Conservation (phyloP, 2,888 invertebrate species). For the Coleophora flavipennella region DNA sequence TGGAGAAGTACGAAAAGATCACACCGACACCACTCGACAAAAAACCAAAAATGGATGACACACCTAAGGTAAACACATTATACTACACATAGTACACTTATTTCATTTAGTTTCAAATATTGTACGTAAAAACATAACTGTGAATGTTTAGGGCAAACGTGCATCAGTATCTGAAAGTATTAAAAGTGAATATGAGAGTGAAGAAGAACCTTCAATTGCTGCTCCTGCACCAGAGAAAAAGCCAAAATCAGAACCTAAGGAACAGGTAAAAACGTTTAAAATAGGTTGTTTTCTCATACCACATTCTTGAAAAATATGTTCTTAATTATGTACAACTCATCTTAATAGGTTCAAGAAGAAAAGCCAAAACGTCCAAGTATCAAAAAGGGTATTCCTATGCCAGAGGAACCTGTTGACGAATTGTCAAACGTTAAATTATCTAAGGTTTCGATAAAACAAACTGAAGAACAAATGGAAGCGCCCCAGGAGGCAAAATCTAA, state of each 20-base stretch:
- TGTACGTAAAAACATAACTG: too few species aligned
- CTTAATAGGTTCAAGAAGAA: conserved; percentile 46
- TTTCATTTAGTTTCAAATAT: not conserved
- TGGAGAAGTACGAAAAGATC: conserved; percentile 80
- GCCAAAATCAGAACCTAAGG: conserved; percentile 37
- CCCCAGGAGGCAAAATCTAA: conserved; percentile 53
- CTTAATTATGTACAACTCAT: not conserved
- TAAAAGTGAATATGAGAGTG: conserved; percentile 51
- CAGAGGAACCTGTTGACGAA: conserved; percentile 59
- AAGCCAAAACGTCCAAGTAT: conserved; percentile 46
- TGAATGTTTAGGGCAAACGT: conserved; percentile 48
- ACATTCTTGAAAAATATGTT: too few species aligned
- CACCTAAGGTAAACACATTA: conserved; percentile 56
- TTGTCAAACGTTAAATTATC: conserved; percentile 53
- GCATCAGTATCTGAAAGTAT: conserved; percentile 56
- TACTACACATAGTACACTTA: conserved; percentile 28
- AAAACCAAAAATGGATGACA: conserved; percentile 61
- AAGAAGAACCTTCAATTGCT: conserved; percentile 52
- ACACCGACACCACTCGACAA: conserved; percentile 68
- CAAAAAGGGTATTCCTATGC: conserved; percentile 55
- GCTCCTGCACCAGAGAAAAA: conserved; percentile 50
- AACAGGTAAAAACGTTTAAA: conserved; percentile 44
- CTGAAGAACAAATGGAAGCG: conserved; percentile 47
- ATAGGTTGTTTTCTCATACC: too few species aligned
- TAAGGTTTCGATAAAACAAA: conserved; percentile 47